Evolutionary conservation across 2,797 vertebrate species (phyloP).

Genomic region (Falco biarmicus): DNA sequence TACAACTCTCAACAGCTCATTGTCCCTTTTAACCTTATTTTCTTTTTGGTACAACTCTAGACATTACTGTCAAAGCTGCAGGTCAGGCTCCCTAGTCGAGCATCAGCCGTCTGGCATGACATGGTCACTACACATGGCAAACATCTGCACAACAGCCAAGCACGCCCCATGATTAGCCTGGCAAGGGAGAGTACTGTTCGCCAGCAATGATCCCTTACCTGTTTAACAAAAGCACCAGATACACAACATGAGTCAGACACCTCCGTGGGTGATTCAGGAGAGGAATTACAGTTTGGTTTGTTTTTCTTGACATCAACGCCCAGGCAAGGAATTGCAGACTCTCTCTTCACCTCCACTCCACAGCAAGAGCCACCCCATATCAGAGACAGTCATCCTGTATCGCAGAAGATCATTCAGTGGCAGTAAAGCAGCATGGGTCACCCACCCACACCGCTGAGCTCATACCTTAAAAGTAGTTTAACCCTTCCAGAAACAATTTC

Average conservation of each 20-base stretch:
- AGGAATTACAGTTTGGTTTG: background rate
- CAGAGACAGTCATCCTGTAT: background rate
- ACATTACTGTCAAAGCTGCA: background rate
- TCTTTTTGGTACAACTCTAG: background rate
- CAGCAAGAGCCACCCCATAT: background rate
- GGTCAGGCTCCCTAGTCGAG: background rate
- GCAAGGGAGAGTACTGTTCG: background rate
- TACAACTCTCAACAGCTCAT: background rate
- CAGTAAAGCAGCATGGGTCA: background rate
- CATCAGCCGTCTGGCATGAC: fast-evolving
- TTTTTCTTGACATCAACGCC: background rate
- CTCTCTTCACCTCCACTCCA: background rate
- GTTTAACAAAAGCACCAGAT: background rate
- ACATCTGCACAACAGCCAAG: background rate
- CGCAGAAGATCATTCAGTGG: fast-evolving
- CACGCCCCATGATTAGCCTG: background rate
- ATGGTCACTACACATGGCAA: background rate
- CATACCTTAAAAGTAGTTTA: background rate
- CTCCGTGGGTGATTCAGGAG: background rate
- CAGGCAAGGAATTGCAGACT: background rate
- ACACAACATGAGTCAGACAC: background rate
- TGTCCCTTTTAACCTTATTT: background rate
- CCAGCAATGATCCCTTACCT: background rate
- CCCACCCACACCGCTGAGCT: background rate
- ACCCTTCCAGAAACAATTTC: background rate